phyloP scores from a whole-genome alignment of 2,888 invertebrate genomes.

The Gortyna flavago region DNA sequence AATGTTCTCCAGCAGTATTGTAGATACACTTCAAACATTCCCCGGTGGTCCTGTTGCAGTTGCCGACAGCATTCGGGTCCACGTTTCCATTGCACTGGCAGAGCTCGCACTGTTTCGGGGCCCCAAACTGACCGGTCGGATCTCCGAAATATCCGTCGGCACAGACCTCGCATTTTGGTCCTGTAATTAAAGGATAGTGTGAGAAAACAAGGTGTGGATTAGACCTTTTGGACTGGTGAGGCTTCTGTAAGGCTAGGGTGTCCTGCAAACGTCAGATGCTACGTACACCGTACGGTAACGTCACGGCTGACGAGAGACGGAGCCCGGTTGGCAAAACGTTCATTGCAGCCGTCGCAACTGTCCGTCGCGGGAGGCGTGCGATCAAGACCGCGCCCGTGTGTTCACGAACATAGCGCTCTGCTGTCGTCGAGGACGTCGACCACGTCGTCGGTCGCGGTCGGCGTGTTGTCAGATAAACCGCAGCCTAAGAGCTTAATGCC shows the following conservation, averaged over 20 bases:
- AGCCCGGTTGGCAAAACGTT: no score
- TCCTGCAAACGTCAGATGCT: background rate
- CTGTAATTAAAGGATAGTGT: slow-evolving; percentile 77
- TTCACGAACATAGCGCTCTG: background rate
- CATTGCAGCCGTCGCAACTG: background rate
- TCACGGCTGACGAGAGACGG: background rate
- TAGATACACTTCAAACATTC: slow-evolving; percentile 99
- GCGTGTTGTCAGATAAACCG: no score
- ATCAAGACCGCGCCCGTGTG: background rate
- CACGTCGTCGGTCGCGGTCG: no score
- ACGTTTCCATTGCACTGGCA: slow-evolving; percentile 98
- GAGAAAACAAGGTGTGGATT: background rate
- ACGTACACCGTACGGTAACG: background rate
- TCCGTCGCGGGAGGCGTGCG: no score
- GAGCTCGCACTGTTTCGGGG: slow-evolving; percentile 93
- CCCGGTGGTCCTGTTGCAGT: slow-evolving; percentile 98
- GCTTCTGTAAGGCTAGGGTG: background rate
- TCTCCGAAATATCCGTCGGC: slow-evolving; percentile 99
- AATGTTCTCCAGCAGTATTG: slow-evolving; percentile 97
- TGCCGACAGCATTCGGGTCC: slow-evolving; percentile 98
- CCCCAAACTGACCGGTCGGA: slow-evolving; percentile 96
- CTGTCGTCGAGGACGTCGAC: background rate
- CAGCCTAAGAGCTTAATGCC: background rate
- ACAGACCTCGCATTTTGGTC: slow-evolving; percentile 96
- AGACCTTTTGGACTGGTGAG: background rate